Evolutionary conservation across 1,140 invertebrate species (phyloP), one percentile per base, ranked within the genome.

Genomic region (Drosophila grimshawi): DNA sequence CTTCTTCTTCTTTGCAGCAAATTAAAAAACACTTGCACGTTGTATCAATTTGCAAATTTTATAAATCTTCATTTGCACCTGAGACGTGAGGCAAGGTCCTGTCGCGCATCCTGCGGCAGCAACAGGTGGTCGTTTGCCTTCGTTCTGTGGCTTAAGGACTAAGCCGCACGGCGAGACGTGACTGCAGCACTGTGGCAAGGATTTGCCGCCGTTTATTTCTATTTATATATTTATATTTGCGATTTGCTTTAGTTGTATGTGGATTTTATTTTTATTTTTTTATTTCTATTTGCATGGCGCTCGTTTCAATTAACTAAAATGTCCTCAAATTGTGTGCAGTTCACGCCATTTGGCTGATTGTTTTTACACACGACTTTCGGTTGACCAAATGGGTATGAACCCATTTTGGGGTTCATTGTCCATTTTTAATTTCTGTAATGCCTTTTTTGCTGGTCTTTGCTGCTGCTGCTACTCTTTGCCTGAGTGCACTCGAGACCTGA

Each of bases 21-120:
- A 83, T 88, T 80, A 83, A 56, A 86, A 83, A 86, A 67, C 76
- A 75, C 85, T 73, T 79, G 80, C 85, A 83, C 83, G 76, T 78
- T 86, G 70, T 78, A 86, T 89, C 85, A 89, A 89, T 89, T 89
- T 89, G 85, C 76, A 66, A 60, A 83, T 89, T 86, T 86, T 88
- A 86, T 86, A 86, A 88, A 86, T 86, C 83, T 86, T 86, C 83
- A 86, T 86, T 86, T 86, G 85, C 85, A 86, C 83, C 83, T 86
- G 83, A 68, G 76, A 86, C 83, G 83, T 86, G 81, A 62, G 48
- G 37, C 37, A 27, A 46, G 29, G 11, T 61, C 78, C 63, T 62
- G 69, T 19, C 51, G 51, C 27, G 43, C 39, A 43, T 37, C 56
- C 66, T 49, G 68, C 81, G 76, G 6, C 39, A 43, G 39, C 85